Evolutionary conservation across 2,113 vertebrate species (phyloP).

Genomic region (Toxostoma redivivum): DNA sequence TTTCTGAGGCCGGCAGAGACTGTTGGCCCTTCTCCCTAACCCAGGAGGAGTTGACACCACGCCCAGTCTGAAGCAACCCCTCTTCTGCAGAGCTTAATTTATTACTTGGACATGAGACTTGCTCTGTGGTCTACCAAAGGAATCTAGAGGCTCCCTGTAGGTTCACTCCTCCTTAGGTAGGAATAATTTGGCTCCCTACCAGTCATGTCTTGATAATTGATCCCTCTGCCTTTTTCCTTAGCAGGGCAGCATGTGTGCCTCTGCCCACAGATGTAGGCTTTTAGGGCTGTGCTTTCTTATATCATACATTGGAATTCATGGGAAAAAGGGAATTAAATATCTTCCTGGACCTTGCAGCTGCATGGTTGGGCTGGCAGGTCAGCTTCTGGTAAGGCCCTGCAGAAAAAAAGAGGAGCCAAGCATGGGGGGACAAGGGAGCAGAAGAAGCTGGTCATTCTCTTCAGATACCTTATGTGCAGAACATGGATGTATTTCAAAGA

Average conservation of each 20-base stretch:
- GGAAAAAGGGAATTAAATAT: background rate
- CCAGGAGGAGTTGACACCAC: constrained; percentile 35
- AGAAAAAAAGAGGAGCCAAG: background rate
- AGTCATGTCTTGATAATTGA: background rate
- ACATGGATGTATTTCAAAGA: background rate
- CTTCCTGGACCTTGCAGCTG: background rate
- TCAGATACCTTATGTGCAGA: background rate
- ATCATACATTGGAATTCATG: background rate
- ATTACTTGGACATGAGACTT: background rate
- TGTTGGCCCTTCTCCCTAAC: constrained; percentile 3
- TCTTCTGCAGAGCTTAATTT: constrained; percentile 15
- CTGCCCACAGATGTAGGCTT: background rate
- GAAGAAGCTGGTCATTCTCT: background rate
- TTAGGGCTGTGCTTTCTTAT: background rate
- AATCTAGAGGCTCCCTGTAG: constrained; percentile 28
- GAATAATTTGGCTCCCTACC: background rate
- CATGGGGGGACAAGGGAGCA: background rate
- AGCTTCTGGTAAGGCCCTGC: background rate
- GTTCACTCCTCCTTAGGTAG: constrained; percentile 1
- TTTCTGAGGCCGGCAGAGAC: background rate
- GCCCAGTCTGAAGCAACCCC: background rate
- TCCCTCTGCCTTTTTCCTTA: background rate
- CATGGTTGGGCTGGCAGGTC: background rate
- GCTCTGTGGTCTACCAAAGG: background rate
- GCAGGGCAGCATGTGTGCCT: background rate